These are phyloP conservation scores for Atethmia centrago DNA, from an alignment of 2,888 invertebrate genomes.

Conservation along the genomic window DNA sequence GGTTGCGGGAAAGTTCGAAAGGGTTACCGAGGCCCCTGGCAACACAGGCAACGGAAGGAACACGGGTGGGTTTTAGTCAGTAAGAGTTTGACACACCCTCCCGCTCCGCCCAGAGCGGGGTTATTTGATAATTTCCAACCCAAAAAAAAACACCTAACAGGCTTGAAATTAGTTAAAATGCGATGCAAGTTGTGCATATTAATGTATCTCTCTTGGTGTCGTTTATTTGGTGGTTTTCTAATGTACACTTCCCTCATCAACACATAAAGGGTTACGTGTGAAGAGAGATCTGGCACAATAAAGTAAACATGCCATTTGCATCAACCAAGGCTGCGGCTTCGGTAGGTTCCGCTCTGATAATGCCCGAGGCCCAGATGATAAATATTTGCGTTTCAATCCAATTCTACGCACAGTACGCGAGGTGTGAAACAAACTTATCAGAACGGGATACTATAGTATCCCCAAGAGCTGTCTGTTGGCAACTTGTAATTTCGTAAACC, in stretches of 20 bases:
- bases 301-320: constrained; percentile 63
- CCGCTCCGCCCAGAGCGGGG: too few species aligned
- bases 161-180: not conserved
- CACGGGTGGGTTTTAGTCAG: too few species aligned
- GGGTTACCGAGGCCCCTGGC: too few species aligned
- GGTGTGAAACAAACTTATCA: constrained; percentile 45
- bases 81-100: too few species aligned
- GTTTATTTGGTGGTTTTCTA: constrained; percentile 12
- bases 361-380: constrained; percentile 70
- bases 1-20: too few species aligned
- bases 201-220: not conserved
- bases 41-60: too few species aligned
- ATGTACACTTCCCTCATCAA: constrained; percentile 27
- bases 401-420: constrained; percentile 43
- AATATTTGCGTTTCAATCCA: constrained; percentile 51
- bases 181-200: not conserved
- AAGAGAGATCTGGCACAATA: constrained; percentile 57
- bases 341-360: constrained; percentile 79
- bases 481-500: constrained; percentile 58
- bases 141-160: too few species aligned
- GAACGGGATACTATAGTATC: constrained; percentile 43
- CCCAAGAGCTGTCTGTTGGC: constrained; percentile 38
- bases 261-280: constrained; percentile 48
- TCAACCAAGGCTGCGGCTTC: constrained; percentile 70
- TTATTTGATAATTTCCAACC: too few species aligned